A percentile compares a stretch with the other conserved stretches of the same genome.
Evolutionary conservation across 1,140 invertebrate species (phyloP).

Genomic region (Armadillidium nasatum): DNA sequence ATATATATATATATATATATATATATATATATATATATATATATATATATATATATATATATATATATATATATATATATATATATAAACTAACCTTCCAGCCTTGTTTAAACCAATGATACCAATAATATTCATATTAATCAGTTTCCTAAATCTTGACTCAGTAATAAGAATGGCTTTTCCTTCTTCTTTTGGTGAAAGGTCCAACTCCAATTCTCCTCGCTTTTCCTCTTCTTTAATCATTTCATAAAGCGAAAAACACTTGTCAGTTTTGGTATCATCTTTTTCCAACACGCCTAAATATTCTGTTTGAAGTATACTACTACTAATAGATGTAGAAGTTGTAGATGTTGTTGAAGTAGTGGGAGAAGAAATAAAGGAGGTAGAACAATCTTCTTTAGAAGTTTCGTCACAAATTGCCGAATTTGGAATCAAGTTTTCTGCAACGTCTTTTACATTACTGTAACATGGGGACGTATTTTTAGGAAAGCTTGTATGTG

Average conservation of each 20-base stretch:
- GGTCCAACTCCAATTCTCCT: slow-evolving; percentile 42
- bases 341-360: neutral
- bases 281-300: neutral
- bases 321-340: neutral
- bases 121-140: slow-evolving; percentile 30
- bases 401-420: neutral
- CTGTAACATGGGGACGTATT: no score
- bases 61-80: neutral
- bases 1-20: slow-evolving; percentile 18
- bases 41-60: slow-evolving; percentile 6
- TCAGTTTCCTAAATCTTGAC: slow-evolving; percentile 26
- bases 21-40: slow-evolving; percentile 2
- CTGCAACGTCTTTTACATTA: no score
- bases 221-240: slow-evolving; percentile 31
- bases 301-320: neutral
- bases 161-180: slow-evolving; percentile 30
- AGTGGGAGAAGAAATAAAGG: neutral
- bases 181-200: slow-evolving; percentile 27
- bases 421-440: no score
- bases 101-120: slow-evolving; percentile 36
- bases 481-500: neutral
- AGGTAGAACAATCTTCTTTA: neutral
- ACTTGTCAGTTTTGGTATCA: neutral
- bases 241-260: slow-evolving; percentile 39
- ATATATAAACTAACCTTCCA: slow-evolving; percentile 32